Evolutionary conservation across 2,797 vertebrate genomes (phyloP).

Genomic region (Vespertilio murinus): DNA sequence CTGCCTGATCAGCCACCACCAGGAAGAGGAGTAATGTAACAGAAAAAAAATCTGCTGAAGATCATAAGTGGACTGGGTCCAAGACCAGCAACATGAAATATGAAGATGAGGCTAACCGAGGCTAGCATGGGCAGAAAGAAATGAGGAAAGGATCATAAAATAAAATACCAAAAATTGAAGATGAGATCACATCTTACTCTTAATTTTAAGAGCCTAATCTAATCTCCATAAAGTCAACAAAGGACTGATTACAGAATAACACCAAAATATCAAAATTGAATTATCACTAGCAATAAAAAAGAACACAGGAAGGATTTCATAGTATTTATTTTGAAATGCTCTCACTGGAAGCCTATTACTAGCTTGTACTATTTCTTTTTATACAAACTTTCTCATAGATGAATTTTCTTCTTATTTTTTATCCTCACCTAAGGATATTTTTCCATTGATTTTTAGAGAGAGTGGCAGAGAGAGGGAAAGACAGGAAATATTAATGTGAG

Average conservation of each 20-base stretch:
- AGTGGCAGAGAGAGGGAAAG: too few species aligned
- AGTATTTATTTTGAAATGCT: background rate
- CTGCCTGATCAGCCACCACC: background rate
- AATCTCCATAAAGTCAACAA: background rate
- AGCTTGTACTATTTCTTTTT: background rate
- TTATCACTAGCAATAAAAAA: conserved; percentile 14
- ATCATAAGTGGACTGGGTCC: background rate
- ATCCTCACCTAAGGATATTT: too few species aligned
- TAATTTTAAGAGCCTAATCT: background rate
- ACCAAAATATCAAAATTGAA: background rate
- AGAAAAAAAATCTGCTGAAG: conserved; percentile 18
- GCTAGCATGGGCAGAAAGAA: background rate
- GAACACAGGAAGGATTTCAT: background rate
- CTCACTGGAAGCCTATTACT: background rate
- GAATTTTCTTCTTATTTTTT: too few species aligned
- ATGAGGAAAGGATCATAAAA: background rate
- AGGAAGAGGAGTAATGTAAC: background rate
- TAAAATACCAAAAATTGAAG: background rate
- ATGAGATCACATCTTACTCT: background rate
- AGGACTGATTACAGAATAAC: background rate
- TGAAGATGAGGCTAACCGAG: background rate
- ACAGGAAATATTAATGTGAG: too few species aligned
- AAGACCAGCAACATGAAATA: background rate
- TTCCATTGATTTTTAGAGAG: too few species aligned
- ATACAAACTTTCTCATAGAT: background rate